A percentile compares a stretch with the other conserved stretches of the same genome.
Conservation (phyloP, 2,888 invertebrate genomes). For the Rotaria magnacalcarata region DNA sequence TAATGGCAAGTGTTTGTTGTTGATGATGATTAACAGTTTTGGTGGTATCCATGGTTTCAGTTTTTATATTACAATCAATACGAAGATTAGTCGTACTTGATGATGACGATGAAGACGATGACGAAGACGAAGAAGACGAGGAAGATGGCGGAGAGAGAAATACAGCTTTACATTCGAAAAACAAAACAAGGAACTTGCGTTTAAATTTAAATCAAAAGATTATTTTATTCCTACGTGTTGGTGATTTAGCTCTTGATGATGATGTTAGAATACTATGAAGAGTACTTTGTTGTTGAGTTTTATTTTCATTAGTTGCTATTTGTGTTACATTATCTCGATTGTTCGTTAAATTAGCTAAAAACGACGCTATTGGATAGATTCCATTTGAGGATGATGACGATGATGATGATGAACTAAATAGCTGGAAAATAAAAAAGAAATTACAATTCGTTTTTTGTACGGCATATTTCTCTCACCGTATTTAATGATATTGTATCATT, state of each 20-base stretch:
- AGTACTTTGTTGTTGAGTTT: slow-evolving; percentile 34
- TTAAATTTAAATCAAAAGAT: not conserved
- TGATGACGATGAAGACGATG: not conserved
- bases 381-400: not conserved
- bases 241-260: not conserved
- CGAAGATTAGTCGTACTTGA: slow-evolving; percentile 12
- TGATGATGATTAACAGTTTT: not conserved
- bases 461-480: not conserved
- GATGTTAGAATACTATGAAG: slow-evolving; percentile 9
- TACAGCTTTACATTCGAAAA: not conserved
- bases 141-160: slow-evolving; percentile 39
- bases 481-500: not conserved
- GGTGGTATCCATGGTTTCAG: not conserved
- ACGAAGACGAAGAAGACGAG: slow-evolving; percentile 33
- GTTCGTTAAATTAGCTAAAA: slow-evolving; percentile 18
- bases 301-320: not conserved
- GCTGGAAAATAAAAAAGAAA: not conserved
- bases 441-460: not conserved
- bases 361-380: slow-evolving; percentile 21
- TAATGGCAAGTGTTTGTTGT: slow-evolving; percentile 41
- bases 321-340: not conserved
- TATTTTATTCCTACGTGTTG: not conserved
- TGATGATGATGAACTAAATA: not conserved
- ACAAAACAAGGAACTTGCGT: not conserved
- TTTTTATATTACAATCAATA: slow-evolving; percentile 25